These are phyloP conservation scores for Oreonectes daqikongensis DNA, from an alignment of 2,797 vertebrate species.

Conservation along the genomic window DNA sequence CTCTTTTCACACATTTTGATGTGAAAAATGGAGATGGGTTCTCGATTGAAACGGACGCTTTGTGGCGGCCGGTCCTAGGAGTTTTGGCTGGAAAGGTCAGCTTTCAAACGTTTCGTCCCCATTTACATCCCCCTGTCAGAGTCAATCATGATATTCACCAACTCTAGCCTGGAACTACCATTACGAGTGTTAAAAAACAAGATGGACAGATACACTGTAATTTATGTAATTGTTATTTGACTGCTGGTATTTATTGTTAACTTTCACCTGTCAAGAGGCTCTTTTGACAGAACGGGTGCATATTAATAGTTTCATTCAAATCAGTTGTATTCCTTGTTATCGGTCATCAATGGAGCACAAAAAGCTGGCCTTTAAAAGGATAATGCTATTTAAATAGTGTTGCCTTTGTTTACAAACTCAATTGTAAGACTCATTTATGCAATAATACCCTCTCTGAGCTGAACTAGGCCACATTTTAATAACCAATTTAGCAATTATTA, in stretches of 20 bases:
- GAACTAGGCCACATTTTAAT: constrained; percentile 2
- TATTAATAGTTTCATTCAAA: constrained; percentile 53
- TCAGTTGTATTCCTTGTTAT: constrained; percentile 39
- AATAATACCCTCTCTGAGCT: not conserved
- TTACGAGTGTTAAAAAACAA: constrained; percentile 45
- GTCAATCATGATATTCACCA: constrained; percentile 35
- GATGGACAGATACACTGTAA: constrained; percentile 31
- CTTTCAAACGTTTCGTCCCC: constrained; percentile 45
- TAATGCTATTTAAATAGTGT: constrained; percentile 32
- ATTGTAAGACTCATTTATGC: not conserved
- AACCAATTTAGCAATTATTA: not conserved
- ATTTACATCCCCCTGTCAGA: constrained; percentile 53
- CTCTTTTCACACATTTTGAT: constrained; percentile 6
- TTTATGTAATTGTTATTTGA: constrained; percentile 40
- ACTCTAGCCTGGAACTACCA: constrained; percentile 19
- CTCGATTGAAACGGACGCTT: constrained; percentile 25
- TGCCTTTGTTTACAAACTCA: not conserved
- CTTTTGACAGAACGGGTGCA: constrained; percentile 31
- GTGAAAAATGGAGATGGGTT: constrained; percentile 26
- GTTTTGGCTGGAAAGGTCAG: constrained; percentile 53
- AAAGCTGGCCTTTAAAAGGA: constrained; percentile 53
- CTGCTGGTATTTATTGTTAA: constrained; percentile 33
- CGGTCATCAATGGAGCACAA: constrained; percentile 44
- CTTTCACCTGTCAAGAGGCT: constrained; percentile 52
- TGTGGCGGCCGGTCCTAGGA: constrained; percentile 44